Evolutionary conservation across 2,113 vertebrate genomes (phyloP).

Genomic region (Sminthopsis crassicaudata): DNA sequence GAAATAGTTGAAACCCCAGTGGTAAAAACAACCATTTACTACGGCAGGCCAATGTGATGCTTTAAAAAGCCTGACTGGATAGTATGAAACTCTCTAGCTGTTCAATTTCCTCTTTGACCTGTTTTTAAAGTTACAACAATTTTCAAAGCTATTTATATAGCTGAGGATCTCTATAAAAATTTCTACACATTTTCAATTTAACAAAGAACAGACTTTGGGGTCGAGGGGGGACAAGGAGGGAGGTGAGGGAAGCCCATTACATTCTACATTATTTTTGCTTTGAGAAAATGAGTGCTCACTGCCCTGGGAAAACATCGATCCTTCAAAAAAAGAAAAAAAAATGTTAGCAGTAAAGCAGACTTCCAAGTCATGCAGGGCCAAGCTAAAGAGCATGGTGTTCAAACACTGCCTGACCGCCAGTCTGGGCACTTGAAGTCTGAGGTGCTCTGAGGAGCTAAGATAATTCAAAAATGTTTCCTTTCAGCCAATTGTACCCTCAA

Average conservation of each 20-base stretch:
- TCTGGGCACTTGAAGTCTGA: slow-evolving; percentile 32
- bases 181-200: slow-evolving; percentile 73
- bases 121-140: slow-evolving; percentile 63
- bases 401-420: slow-evolving; percentile 22
- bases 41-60: slow-evolving; percentile 48
- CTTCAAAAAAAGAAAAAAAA: slow-evolving; percentile 34
- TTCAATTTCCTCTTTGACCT: slow-evolving; percentile 70
- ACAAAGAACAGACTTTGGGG: slow-evolving; percentile 71
- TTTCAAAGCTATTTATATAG: slow-evolving; percentile 74
- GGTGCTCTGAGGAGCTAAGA: slow-evolving; percentile 73
- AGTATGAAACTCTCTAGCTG: slow-evolving; percentile 72
- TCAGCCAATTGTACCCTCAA: slow-evolving; percentile 70
- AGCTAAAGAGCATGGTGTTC: slow-evolving; percentile 13
- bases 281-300: slow-evolving; percentile 19
- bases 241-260: slow-evolving; percentile 43
- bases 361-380: slow-evolving; percentile 7
- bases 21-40: slow-evolving; percentile 64
- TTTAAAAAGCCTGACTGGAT: slow-evolving; percentile 75
- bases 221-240: slow-evolving; percentile 46
- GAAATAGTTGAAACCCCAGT: slow-evolving; percentile 39
- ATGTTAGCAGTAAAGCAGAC: slow-evolving; percentile 44
- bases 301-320: slow-evolving; percentile 42
- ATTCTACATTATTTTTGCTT: slow-evolving; percentile 44
- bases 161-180: slow-evolving; percentile 75
- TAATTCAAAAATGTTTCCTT: slow-evolving; percentile 63